Evolutionary conservation across 2,888 invertebrate species (phyloP), one percentile per base, ranked within the genome.

Genomic region (Harpalus rufipes): DNA sequence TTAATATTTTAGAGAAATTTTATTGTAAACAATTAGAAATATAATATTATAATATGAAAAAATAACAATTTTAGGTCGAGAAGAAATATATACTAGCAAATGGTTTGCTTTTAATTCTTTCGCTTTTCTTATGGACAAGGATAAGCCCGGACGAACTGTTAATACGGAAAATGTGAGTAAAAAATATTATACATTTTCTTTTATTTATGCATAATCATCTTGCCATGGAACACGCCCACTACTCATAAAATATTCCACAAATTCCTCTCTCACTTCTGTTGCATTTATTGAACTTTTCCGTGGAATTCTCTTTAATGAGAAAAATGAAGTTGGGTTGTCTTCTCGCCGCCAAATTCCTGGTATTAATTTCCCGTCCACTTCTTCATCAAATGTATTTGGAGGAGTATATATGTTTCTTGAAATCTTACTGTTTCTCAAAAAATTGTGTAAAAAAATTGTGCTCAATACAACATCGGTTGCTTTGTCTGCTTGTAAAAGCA

Each of bases 341-440:
- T 68, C 68, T 68, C 32, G 10, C 14, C 68, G 68, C 68, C 68
- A 68, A 68, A 68, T 68, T 4, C 68, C 68, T 32, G 68, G 68
- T 68, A 68, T 14, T 68, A 68, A n/a, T 68, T 68, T 68, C 25
- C n/a, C 32, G 68, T 32, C 32, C 32, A 25, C 32, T 68, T 68
- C 68, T 25, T 18, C 25, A 32, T 68, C 68, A 68, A 68, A 68
- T 10, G 14, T 68, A 68, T 14, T 16, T 12, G 7, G 58, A 58
- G 58, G 41, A 21, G 21, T 21, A 21, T 21, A 21, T 21, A 21
- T 21, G 68, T 68, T 68, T 68, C 14, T 68, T 32, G 32, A 68
- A 32, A 32, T 1, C 5, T 41, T 58, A 58, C 7, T 58, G 21
- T 58, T 58, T 58, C 7, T 12, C 14, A 7, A 58, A n/a, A n/a